A percentile compares a stretch with the other conserved stretches of the same genome.
Conservation (phyloP, 1,140 invertebrate genomes). For the Drosophila arizonae region DNA sequence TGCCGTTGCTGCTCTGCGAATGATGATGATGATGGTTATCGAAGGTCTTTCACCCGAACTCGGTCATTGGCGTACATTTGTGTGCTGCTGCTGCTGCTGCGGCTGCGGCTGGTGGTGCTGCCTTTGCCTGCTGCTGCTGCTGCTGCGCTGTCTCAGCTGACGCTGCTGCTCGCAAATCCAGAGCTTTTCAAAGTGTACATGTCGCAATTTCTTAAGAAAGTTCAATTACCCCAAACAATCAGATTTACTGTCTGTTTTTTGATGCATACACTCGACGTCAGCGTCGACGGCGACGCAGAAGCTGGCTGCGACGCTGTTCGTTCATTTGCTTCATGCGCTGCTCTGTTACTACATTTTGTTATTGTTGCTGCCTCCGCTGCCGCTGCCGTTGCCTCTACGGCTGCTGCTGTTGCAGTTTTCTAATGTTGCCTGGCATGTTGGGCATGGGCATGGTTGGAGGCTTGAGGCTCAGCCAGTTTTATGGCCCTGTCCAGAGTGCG, state of each 20-base stretch:
- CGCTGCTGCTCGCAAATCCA: constrained; percentile 79
- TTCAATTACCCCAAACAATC: constrained; percentile 83
- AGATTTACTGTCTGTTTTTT: constrained; percentile 83
- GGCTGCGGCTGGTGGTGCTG: constrained; percentile 36
- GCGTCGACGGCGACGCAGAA: constrained; percentile 22
- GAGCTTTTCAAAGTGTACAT: constrained; percentile 83
- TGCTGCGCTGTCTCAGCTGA: constrained; percentile 54
- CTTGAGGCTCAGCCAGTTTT: constrained; percentile 69
- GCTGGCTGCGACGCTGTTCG: constrained; percentile 44
- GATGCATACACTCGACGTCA: constrained; percentile 76
- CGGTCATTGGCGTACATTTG: constrained; percentile 83
- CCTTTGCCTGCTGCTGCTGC: constrained; percentile 50
- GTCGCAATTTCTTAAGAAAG: constrained; percentile 83
- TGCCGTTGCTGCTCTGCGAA: constrained; percentile 73
- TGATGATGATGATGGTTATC: constrained; percentile 82
- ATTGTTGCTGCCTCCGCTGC: constrained; percentile 25
- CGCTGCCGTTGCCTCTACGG: constrained; percentile 27
- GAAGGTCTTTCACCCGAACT: constrained; percentile 83
- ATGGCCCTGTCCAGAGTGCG: constrained; percentile 46
- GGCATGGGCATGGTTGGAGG: constrained; percentile 71
- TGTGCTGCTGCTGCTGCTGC: constrained; percentile 61
- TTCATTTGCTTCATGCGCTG: constrained; percentile 65
- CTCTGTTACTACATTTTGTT: constrained; percentile 34
- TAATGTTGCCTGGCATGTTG: constrained; percentile 78
- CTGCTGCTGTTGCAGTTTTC: constrained; percentile 69